A percentile compares a stretch with the other conserved stretches of the same genome.
phyloP scores from a whole-genome alignment of 2,113 vertebrate genomes.

The Chlorocebus sabaeus region DNA sequence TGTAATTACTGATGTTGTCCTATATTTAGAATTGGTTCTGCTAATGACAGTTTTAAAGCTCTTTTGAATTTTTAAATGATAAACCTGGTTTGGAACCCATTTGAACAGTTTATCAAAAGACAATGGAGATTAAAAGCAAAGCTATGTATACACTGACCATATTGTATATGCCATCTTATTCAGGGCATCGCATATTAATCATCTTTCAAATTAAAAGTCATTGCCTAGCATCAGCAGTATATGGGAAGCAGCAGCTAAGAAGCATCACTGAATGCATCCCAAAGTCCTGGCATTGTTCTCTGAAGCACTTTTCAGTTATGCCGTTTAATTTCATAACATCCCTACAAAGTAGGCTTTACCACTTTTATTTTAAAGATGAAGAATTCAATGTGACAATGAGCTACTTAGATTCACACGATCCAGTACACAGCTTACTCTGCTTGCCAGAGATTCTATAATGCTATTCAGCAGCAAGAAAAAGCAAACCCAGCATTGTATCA shows the following conservation, averaged over 20 bases:
- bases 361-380: neutral
- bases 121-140: neutral
- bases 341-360: neutral
- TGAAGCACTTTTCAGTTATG: neutral
- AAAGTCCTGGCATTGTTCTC: neutral
- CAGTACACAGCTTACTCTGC: neutral
- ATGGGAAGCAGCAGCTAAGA: neutral
- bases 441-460: neutral
- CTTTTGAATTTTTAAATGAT: conserved; percentile 22
- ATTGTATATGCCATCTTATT: neutral
- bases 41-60: neutral
- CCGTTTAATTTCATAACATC: neutral
- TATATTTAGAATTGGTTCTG: neutral
- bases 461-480: neutral
- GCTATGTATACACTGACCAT: neutral
- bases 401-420: accelerated
- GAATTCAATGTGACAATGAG: neutral
- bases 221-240: neutral
- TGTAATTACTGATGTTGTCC: neutral
- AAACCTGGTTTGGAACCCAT: neutral
- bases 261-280: neutral
- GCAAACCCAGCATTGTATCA: no score
- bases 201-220: conserved; percentile 1
- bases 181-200: neutral
- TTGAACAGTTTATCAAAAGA: neutral